A percentile compares a stretch with the other conserved stretches of the same genome.
Evolutionary conservation across 1,140 invertebrate species (phyloP).

Genomic region (Marisa cornuarietis): DNA sequence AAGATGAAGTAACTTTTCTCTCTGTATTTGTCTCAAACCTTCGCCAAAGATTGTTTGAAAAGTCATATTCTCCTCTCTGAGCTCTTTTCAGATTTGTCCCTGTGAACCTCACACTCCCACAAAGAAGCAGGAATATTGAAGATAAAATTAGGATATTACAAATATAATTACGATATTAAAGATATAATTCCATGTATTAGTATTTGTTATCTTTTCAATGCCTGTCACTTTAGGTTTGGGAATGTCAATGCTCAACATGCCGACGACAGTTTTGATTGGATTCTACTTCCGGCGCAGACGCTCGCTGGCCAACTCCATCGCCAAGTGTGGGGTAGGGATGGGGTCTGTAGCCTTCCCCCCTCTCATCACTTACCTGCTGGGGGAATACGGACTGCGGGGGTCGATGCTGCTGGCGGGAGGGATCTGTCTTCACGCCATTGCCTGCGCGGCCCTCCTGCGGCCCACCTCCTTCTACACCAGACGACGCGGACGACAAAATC

Average conservation of each 20-base stretch:
- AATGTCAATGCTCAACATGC: slow-evolving; percentile 83
- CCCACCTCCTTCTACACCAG: slow-evolving; percentile 18
- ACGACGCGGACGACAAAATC: too few relatives aligned
- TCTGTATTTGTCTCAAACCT: too few relatives aligned
- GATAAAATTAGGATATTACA: too few relatives aligned
- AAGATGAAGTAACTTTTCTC: too few relatives aligned
- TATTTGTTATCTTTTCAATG: too few relatives aligned
- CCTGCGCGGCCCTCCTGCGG: slow-evolving; percentile 75
- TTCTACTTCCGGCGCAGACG: slow-evolving; percentile 92
- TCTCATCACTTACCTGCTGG: slow-evolving; percentile 42
- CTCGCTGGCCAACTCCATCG: slow-evolving; percentile 88
- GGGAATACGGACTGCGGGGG: slow-evolving; percentile 44
- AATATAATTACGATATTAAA: too few relatives aligned
- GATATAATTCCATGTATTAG: too few relatives aligned
- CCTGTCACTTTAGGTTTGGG: slow-evolving; percentile 75
- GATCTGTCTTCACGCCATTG: slow-evolving; percentile 77
- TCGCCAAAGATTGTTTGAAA: too few relatives aligned
- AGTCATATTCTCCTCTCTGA: too few relatives aligned
- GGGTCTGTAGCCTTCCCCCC: slow-evolving; percentile 46
- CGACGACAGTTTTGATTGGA: slow-evolving; percentile 72
- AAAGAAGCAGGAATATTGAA: too few relatives aligned
- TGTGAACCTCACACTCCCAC: too few relatives aligned
- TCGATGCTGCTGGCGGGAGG: slow-evolving; percentile 82
- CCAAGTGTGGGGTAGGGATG: slow-evolving; percentile 59
- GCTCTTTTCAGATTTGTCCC: too few relatives aligned